A percentile compares a stretch with the other conserved stretches of the same genome.
Conservation (phyloP, 2,797 vertebrate species). For the Galagoides demidoff region DNA sequence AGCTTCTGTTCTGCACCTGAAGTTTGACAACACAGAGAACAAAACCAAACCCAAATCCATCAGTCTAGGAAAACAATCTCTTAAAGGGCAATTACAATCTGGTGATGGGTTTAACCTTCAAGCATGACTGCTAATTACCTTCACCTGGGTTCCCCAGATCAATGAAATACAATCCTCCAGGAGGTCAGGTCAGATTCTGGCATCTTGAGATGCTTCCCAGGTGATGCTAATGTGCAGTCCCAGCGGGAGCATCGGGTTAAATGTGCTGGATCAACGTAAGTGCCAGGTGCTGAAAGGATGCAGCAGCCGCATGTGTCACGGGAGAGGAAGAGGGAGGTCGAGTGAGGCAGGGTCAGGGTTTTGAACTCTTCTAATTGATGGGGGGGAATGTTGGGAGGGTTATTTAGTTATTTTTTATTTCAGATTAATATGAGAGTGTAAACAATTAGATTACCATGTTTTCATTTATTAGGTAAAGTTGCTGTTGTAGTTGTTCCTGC, state of each 20-base stretch:
- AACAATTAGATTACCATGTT: no score
- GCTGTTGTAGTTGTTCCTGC: no score
- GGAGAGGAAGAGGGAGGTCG: no score
- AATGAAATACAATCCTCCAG: neutral
- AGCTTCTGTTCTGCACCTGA: neutral
- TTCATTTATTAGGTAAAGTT: no score
- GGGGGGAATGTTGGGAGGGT: no score
- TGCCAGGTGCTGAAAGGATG: neutral
- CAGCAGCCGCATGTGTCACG: no score
- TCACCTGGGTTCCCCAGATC: neutral
- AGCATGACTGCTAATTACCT: neutral
- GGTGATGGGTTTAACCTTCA: neutral
- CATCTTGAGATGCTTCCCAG: neutral
- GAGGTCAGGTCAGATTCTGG: accelerated
- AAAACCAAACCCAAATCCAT: neutral
- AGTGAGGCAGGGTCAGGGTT: neutral
- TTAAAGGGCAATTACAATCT: neutral
- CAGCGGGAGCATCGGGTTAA: neutral
- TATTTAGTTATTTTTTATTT: no score
- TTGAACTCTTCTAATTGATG: neutral
- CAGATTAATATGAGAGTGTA: no score
- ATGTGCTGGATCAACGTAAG: neutral
- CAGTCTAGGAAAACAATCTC: neutral
- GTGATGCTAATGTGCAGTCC: neutral
- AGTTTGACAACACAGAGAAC: neutral